Evolutionary conservation across 2,113 vertebrate species (phyloP), one percentile per base, ranked within the genome.

Genomic region (Hepsetus odoe): DNA sequence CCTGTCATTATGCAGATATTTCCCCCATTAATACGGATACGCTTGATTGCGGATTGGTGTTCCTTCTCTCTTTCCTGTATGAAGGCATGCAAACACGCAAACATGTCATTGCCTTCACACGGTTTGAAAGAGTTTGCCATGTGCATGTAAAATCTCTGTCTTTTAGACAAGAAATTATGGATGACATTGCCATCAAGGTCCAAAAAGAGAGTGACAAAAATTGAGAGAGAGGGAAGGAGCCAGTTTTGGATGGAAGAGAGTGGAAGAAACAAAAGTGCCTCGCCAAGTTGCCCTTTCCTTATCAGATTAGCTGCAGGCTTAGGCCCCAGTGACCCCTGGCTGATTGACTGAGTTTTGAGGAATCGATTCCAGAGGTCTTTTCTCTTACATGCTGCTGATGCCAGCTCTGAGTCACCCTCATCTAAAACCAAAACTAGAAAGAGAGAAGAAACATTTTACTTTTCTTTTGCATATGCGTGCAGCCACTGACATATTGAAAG

Each of bases 291-390:
- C 62, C 74, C 79, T 65, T 22, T 11, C 72, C 56, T 83, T 58
- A 85, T 87, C 59, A 11, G 70, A 79, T 85, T 88, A 65, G 73
- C 35, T 49, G 66, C 74, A 35, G 73, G 55, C 73, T 38, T 46
- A 61, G 20, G 64, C 55, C 0, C 40, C 4, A 79, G 46, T 81
- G 0, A 74, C 65, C 82, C 72, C 32, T 51, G 68, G 76, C 62
- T 62, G 81, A 88, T 83, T 77, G 82, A 88, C 83, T 35, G 72
- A 82, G 78, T 61, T 24, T n/a, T 28, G 77, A 79, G 62, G 65
- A 65, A 85, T 89, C 76, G 73, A 89, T 90, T 80, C 71, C 40
- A 51, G 82, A 35, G 76, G 55, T 80, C 79, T 80, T 62, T 75
- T 28, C 66, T 22, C 70, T 70, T 14, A n/a, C 28, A 55, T 62